A percentile compares a stretch with the other conserved stretches of the same genome.
These are phyloP conservation scores for Paedocypris micromegethes DNA, from an alignment of 2,797 vertebrate species.

Conservation along the genomic window DNA sequence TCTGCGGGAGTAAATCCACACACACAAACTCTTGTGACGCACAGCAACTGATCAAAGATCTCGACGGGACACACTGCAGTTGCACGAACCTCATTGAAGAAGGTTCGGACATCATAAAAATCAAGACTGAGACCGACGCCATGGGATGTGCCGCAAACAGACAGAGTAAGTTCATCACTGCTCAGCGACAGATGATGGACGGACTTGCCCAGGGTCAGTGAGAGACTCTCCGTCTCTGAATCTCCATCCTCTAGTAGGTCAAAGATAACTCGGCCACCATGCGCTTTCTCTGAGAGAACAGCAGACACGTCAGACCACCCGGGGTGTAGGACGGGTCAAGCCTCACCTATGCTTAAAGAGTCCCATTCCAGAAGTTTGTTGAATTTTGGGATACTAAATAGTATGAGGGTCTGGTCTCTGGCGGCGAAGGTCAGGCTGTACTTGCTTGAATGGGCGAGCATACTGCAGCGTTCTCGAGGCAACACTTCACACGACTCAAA, in stretches of 20 bases:
- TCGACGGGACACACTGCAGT: too few relatives aligned
- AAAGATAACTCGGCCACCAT: too few relatives aligned
- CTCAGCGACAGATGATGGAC: conserved; percentile 87
- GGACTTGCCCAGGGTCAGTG: conserved; percentile 67
- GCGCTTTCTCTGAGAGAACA: too few relatives aligned
- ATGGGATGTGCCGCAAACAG: conserved; percentile 75
- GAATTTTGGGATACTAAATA: conserved; percentile 78
- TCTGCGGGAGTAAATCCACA: conserved; percentile 55
- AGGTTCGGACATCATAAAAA: conserved; percentile 88
- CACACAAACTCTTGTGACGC: background rate
- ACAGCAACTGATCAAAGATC: background rate
- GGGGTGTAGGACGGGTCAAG: too few relatives aligned
- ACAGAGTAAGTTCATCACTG: conserved; percentile 86
- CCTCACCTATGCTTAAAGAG: conserved; percentile 80
- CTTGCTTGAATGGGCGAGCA: conserved; percentile 85
- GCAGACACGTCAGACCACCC: background rate
- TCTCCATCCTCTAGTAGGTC: too few relatives aligned
- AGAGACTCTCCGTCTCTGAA: too few relatives aligned
- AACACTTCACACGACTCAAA: conserved; percentile 77
- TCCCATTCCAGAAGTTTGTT: conserved; percentile 76
- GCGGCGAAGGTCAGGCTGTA: conserved; percentile 84
- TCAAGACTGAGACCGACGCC: conserved; percentile 68
- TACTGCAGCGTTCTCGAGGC: conserved; percentile 80
- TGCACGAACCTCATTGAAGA: conserved; percentile 95
- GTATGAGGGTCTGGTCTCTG: conserved; percentile 71